Percentiles rank a stretch among this genome's conserved stretches.
Conservation (phyloP, 1,140 invertebrate genomes). For the Diabrotica virgifera region DNA sequence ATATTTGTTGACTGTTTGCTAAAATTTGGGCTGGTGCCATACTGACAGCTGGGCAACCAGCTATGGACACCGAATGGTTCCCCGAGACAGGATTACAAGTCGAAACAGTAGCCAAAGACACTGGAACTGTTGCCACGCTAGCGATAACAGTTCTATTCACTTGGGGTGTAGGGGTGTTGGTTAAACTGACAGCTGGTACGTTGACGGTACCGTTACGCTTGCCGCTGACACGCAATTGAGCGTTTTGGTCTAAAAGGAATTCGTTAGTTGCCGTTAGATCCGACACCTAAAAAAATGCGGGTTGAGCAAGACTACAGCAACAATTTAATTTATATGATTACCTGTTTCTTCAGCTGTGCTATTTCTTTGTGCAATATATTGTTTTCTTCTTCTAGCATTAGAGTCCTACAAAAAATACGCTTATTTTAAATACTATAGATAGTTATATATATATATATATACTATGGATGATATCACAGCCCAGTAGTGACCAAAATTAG, state of each 20-base stretch:
- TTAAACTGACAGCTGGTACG: conserved; percentile 58
- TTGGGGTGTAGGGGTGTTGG: conserved; percentile 55
- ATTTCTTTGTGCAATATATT: conserved; percentile 66
- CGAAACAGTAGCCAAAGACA: conserved; percentile 57
- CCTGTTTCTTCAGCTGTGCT: conserved; percentile 71
- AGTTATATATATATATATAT: no score
- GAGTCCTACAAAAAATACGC: conserved; percentile 47
- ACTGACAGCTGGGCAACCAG: conserved; percentile 60
- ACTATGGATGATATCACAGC: no score
- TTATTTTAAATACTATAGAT: neutral
- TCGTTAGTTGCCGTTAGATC: conserved; percentile 78
- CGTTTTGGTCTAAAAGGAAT: conserved; percentile 78
- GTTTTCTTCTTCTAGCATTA: conserved; percentile 73
- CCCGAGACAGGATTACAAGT: conserved; percentile 44
- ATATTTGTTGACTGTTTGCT: conserved; percentile 47
- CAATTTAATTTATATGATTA: conserved; percentile 29
- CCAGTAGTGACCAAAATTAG: no score
- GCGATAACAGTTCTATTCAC: conserved; percentile 60
- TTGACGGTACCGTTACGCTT: conserved; percentile 56
- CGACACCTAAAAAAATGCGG: conserved; percentile 36
- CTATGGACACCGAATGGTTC: conserved; percentile 53
- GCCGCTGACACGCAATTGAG: conserved; percentile 66
- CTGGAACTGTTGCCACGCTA: conserved; percentile 62
- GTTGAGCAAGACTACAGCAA: neutral
- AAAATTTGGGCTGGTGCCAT: conserved; percentile 53